Base-by-base conservation (phyloP, 2,888 invertebrate genomes). In the Shargacucullia verbasci region DNA sequence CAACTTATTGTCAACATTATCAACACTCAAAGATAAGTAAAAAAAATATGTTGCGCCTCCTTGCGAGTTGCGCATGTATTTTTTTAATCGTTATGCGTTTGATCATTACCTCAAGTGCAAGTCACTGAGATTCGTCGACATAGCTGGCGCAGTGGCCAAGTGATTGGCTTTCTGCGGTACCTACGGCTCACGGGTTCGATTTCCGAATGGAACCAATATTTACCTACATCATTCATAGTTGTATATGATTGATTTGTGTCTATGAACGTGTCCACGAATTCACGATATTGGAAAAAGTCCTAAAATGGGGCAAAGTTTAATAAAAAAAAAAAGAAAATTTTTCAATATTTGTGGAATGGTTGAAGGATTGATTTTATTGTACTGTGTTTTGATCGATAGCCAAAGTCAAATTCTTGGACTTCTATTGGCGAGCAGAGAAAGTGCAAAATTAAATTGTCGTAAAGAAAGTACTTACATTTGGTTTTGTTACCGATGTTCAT, bases 21-120 rank as follows among this genome's bases (percentile, higher is more conserved):
- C 7, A 9, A 29, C 35, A 38, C 9, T 27, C 6, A 13, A 25
- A 46, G 65, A 68, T 56, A 56, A 54, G n/a, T 34, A 37, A 12
- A 27, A 38, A 34, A 35, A 40, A 46, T n/a, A 49, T 59, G 48
- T 15, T 43, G 13, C 14, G 37, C 37, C 13, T 40, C 14, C 11
- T 20, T 20, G 20, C 20, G 20, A 20, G 20, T 20, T 20, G 20
- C 20, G 20, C 20, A 3, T 20, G 20, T 41, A 27, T 41, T 27
- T 27, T 27, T 41, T 11, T n/a, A n/a, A n/a, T n/a, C 47, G 43
- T 52, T 20, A 5, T 7, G 39, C 2, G 13, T 46, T 33, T 10
- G 1, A 12, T n/a, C n/a, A 33, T 33, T 48, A 38, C 27, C 14
- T 25, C 20, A 10, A 29, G 20, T 38, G 5, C n/a, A 35, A 8